Conservation (phyloP, 2,113 vertebrate species). For the Sterrhoptilus dennistouni region DNA sequence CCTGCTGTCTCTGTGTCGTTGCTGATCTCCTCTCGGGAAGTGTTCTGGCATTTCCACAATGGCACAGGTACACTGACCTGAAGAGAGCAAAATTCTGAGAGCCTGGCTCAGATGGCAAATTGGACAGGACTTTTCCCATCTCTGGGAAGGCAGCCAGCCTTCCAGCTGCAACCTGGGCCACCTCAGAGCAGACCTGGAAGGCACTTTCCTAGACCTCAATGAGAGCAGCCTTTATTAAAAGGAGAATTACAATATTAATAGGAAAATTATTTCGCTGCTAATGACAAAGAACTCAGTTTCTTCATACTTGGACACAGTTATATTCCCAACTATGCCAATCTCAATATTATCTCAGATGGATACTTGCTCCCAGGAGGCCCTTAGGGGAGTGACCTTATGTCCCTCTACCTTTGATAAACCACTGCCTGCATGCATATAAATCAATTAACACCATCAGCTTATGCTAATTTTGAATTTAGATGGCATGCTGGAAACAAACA, state of each 20-base stretch:
- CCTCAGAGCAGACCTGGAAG: neutral
- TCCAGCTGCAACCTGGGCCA: constrained; percentile 28
- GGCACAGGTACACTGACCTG: neutral
- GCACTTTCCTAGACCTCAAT: neutral
- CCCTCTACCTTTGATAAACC: constrained; percentile 40
- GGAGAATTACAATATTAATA: constrained; percentile 75
- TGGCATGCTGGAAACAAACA: constrained; percentile 13
- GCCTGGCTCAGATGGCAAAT: constrained; percentile 20
- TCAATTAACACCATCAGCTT: constrained; percentile 49
- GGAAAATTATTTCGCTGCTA: constrained; percentile 66
- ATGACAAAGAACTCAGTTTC: constrained; percentile 55
- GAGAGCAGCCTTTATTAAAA: constrained; percentile 44
- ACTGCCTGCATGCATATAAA: constrained; percentile 56
- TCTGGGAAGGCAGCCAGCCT: constrained; percentile 37
- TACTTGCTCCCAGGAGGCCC: constrained; percentile 36
- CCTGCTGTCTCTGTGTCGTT: rapidly evolving
- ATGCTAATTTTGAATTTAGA: constrained; percentile 49
- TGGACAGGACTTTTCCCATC: neutral
- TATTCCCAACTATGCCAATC: constrained; percentile 47
- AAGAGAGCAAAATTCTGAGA: neutral
- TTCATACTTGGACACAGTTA: constrained; percentile 43
- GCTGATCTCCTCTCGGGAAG: neutral
- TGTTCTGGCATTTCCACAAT: neutral
- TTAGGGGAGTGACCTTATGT: constrained; percentile 16
- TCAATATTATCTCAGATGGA: constrained; percentile 42